phyloP scores from a whole-genome alignment of 2,888 invertebrate genomes.

The Cataglyphis cursor region DNA sequence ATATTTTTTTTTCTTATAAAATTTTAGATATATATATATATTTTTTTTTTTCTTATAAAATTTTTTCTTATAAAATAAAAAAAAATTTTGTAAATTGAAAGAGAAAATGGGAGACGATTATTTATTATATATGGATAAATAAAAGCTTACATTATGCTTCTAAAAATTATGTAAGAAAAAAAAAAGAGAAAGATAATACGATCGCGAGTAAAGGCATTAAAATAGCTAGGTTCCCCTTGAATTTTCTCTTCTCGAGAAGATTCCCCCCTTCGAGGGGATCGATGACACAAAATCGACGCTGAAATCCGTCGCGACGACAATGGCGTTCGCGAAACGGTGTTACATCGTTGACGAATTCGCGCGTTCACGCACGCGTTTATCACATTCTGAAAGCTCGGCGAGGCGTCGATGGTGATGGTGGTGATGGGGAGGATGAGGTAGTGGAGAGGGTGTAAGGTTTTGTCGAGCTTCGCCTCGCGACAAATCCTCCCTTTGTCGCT shows the following conservation, averaged over 20 bases:
- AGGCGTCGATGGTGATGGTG: conserved; percentile 58
- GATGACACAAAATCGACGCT: conserved; percentile 53
- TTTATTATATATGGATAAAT: not conserved
- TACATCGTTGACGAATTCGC: conserved; percentile 73
- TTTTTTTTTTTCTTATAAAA: not conserved
- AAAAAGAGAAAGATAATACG: not conserved
- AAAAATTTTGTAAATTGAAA: not conserved
- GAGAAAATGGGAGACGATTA: not conserved
- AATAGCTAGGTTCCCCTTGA: conserved; percentile 14
- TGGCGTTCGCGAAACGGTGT: conserved; percentile 62
- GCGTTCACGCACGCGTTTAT: conserved; percentile 66
- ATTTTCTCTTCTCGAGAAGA: conserved; percentile 5
- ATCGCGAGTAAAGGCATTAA: not conserved
- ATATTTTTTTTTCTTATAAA: not conserved
- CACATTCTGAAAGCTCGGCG: conserved; percentile 74
- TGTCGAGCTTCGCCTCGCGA: conserved; percentile 76
- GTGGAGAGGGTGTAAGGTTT: conserved; percentile 71
- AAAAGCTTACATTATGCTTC: not conserved
- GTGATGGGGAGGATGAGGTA: not conserved
- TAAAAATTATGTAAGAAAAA: not conserved
- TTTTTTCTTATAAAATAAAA: not conserved
- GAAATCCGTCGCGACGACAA: conserved; percentile 46
- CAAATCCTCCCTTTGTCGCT: conserved; percentile 81
- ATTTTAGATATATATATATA: no score
- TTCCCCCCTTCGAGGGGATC: conserved; percentile 19